Evolutionary conservation across 1,140 invertebrate genomes (phyloP).

Genomic region (Drosophila jambulina): DNA sequence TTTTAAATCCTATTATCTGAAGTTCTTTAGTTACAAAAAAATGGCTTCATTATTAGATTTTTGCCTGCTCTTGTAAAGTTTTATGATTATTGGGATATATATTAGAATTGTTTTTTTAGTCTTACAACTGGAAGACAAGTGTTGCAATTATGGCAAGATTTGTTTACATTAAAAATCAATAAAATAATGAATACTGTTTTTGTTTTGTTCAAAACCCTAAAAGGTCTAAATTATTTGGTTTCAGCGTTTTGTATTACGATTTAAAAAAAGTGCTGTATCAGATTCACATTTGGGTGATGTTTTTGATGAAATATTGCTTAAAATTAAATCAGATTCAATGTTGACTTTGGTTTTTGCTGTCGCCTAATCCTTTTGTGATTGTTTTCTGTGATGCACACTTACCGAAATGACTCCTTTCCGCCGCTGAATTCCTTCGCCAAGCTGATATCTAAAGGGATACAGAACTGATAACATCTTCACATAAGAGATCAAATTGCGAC

Average conservation of each 20-base stretch:
- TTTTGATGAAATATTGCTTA: neutral
- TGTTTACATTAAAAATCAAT: neutral
- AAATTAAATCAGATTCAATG: conserved; percentile 1
- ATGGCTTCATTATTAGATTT: neutral
- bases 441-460: neutral
- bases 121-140: neutral
- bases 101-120: neutral
- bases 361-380: neutral
- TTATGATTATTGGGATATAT: neutral
- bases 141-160: neutral
- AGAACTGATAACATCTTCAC: neutral
- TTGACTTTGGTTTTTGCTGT: conserved; percentile 3
- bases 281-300: neutral
- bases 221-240: neutral
- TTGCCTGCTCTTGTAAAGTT: neutral
- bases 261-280: neutral
- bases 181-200: neutral
- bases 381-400: neutral
- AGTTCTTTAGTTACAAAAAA: neutral
- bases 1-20: neutral
- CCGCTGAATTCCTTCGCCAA: neutral
- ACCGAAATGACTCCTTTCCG: neutral
- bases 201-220: neutral
- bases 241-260: neutral
- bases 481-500: conserved; percentile 13